phyloP scores from a whole-genome alignment of 30 jellyfish, hydroid and myxozoan species.

The Hydractinia echinata region DNA sequence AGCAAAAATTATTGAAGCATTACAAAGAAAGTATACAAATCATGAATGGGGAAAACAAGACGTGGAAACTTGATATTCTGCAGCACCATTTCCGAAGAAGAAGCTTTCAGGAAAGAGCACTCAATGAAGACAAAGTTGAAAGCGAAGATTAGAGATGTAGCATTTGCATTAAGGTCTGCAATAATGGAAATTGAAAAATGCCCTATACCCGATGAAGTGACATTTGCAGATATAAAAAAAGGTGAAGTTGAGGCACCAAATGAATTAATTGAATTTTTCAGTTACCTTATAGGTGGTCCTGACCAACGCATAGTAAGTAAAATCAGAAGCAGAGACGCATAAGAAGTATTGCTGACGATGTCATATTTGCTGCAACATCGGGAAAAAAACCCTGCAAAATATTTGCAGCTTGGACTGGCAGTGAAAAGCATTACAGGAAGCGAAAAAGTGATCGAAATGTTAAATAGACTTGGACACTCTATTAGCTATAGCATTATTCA shows the following conservation, averaged over 20 bases:
- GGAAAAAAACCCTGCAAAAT: not conserved
- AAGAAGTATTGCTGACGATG: not conserved
- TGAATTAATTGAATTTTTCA: constrained; percentile 4
- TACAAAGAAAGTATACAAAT: not conserved
- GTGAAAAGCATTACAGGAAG: not conserved
- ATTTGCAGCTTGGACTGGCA: not conserved
- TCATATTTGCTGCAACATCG: constrained; percentile 21
- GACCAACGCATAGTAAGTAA: constrained; percentile 1
- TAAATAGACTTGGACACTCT: too few relatives aligned
- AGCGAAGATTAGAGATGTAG: constrained; percentile 11
- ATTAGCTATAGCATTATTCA: too few relatives aligned
- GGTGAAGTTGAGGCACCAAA: constrained; percentile 10
- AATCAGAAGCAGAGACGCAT: not conserved
- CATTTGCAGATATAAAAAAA: constrained; percentile 10
- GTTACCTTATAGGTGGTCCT: constrained; percentile 1
- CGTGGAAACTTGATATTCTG: too few relatives aligned
- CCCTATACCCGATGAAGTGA: constrained; percentile 11
- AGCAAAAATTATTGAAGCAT: too few relatives aligned
- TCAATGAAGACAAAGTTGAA: constrained; percentile 9
- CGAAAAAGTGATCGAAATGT: not conserved
- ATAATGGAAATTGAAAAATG: not conserved
- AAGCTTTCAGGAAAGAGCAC: constrained; percentile 16
- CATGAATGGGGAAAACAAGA: too few relatives aligned
- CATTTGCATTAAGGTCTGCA: not conserved
- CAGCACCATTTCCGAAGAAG: not conserved